phyloP scores from a whole-genome alignment of 2,888 invertebrate species.

The Synergus umbraculus region DNA sequence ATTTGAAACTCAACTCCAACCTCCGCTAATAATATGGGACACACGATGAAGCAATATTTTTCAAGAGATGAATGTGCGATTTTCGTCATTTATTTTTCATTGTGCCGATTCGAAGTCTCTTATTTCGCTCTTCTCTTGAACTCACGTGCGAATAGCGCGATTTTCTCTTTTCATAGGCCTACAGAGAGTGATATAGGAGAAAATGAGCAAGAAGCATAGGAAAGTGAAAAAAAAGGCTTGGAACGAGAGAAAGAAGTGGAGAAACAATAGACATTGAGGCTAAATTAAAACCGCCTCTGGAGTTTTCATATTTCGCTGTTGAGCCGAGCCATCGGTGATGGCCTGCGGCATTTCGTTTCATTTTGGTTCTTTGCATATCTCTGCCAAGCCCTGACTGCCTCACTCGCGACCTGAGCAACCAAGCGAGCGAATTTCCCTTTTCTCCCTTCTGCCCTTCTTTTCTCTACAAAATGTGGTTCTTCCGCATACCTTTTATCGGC shows the following conservation, averaged over 20 bases:
- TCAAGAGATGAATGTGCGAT: neutral
- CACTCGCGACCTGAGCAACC: constrained; percentile 41
- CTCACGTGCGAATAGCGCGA: constrained; percentile 19
- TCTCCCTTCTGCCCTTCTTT: constrained; percentile 45
- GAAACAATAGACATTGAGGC: constrained; percentile 76
- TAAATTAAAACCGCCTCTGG: constrained; percentile 77
- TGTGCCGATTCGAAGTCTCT: neutral
- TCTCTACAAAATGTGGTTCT: constrained; percentile 4
- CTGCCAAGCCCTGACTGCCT: constrained; percentile 56
- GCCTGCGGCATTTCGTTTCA: constrained; percentile 74
- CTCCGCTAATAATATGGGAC: neutral
- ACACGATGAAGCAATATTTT: neutral
- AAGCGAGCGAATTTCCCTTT: constrained; percentile 41
- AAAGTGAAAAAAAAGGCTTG: neutral
- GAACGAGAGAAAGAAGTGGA: constrained; percentile 39
- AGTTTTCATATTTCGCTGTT: constrained; percentile 74
- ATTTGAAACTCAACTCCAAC: neutral
- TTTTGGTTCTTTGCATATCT: constrained; percentile 68
- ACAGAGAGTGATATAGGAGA: neutral
- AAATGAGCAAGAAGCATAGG: constrained; percentile 3
- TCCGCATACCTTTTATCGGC: constrained; percentile 49
- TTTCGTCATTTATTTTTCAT: neutral
- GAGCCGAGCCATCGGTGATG: constrained; percentile 49
- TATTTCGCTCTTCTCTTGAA: neutral
- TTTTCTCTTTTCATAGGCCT: constrained; percentile 8